phyloP scores from a whole-genome alignment of 1,140 invertebrate species.

The Acromyrmex charruanus region DNA sequence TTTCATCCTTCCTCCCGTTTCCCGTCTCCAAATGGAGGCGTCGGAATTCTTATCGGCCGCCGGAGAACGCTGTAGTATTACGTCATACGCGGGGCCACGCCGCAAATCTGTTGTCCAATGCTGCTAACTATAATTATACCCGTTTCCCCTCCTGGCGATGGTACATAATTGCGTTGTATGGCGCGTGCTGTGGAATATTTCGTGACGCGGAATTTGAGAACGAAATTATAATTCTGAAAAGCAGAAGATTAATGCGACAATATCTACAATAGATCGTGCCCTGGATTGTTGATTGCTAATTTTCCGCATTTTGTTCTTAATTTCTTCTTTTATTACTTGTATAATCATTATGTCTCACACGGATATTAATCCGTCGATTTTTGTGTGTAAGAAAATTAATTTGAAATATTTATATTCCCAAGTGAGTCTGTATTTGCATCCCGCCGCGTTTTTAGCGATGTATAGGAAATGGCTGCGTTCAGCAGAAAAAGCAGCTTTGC shows the following conservation, averaged over 20 bases:
- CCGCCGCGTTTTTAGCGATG: background rate
- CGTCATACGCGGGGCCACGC: conserved; percentile 75
- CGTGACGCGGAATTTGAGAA: conserved; percentile 14
- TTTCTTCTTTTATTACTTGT: background rate
- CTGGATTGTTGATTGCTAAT: background rate
- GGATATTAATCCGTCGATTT: background rate
- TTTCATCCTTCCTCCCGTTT: conserved; percentile 63
- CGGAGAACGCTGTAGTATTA: conserved; percentile 72
- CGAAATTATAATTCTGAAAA: conserved; percentile 7
- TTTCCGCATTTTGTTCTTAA: background rate
- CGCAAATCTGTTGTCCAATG: conserved; percentile 74
- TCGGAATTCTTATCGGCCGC: conserved; percentile 82
- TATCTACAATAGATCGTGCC: background rate
- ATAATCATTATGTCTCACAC: background rate
- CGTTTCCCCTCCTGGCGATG: conserved; percentile 14
- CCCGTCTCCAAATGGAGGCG: conserved; percentile 79
- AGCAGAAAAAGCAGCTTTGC: too few relatives aligned
- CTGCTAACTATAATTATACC: conserved; percentile 60
- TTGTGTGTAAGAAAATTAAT: background rate
- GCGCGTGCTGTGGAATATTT: conserved; percentile 4
- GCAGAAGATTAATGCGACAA: background rate
- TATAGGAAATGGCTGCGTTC: too few relatives aligned
- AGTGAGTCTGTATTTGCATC: background rate
- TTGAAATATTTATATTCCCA: background rate
- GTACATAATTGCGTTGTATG: conserved; percentile 3